These are phyloP conservation scores for Halcyon smyrnensis DNA, from an alignment of 2,797 vertebrate species.

Conservation along the genomic window DNA sequence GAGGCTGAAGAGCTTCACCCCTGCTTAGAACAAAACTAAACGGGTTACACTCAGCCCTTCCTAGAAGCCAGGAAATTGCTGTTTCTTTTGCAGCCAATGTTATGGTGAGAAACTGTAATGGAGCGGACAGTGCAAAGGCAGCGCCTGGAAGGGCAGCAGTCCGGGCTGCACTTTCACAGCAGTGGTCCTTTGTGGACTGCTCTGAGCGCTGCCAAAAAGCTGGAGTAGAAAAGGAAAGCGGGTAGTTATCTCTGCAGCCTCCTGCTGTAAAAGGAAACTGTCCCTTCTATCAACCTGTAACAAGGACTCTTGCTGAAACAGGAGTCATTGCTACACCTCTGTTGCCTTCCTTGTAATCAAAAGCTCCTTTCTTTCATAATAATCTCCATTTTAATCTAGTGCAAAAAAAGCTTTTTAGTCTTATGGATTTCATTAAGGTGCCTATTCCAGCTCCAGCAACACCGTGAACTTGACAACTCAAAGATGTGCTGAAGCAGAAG, in stretches of 20 bases:
- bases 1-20: background rate
- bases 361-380: background rate
- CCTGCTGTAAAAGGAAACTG: background rate
- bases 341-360: background rate
- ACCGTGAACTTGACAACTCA: background rate
- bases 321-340: background rate
- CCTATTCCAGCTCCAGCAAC: background rate
- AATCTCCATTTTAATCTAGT: background rate
- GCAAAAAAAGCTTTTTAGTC: background rate
- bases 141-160: background rate
- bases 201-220: background rate
- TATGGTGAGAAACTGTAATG: background rate
- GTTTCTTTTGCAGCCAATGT: background rate
- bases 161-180: background rate
- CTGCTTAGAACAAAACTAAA: background rate
- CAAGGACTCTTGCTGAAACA: background rate
- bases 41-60: background rate
- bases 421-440: background rate
- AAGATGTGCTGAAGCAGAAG: background rate
- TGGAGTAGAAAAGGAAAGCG: background rate
- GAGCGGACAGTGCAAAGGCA: background rate
- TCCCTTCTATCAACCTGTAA: background rate
- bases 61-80: background rate
- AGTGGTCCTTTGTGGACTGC: background rate
- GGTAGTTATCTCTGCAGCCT: background rate